Conservation (phyloP, 2,797 vertebrate genomes). For the Tachyglossus aculeatus region DNA sequence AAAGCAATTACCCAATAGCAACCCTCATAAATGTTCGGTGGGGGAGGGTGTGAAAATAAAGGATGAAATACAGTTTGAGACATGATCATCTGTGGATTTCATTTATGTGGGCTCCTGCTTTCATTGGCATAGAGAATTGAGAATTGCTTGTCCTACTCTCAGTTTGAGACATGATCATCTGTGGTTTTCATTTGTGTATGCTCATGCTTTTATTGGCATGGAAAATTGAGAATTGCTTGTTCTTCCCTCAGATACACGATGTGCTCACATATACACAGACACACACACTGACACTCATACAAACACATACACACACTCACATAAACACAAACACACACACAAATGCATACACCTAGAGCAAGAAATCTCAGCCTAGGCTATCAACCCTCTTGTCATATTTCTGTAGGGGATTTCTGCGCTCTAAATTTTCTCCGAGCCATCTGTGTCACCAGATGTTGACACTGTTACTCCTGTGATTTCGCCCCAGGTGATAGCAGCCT, state of each 20-base stretch:
- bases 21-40: not conserved
- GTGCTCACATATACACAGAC: too few species aligned
- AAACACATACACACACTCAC: too few species aligned
- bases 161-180: not conserved
- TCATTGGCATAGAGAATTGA: not conserved
- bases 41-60: not conserved
- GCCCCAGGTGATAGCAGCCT: conserved; percentile 21
- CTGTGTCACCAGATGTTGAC: conserved; percentile 58
- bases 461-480: conserved; percentile 25
- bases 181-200: not conserved
- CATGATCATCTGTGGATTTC: not conserved
- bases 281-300: too few species aligned
- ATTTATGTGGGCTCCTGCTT: not conserved
- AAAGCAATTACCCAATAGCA: not conserved
- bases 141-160: not conserved
- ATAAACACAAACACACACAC: too few species aligned
- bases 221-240: not conserved
- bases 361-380: not conserved
- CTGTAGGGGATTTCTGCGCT: conserved; percentile 36
- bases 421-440: conserved; percentile 10
- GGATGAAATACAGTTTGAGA: not conserved
- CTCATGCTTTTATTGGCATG: not conserved
- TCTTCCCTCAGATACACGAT: too few species aligned
- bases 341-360: not conserved
- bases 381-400: conserved; percentile 16